Conservation (phyloP, 2,888 invertebrate genomes). For the Calameuta filiformis region DNA sequence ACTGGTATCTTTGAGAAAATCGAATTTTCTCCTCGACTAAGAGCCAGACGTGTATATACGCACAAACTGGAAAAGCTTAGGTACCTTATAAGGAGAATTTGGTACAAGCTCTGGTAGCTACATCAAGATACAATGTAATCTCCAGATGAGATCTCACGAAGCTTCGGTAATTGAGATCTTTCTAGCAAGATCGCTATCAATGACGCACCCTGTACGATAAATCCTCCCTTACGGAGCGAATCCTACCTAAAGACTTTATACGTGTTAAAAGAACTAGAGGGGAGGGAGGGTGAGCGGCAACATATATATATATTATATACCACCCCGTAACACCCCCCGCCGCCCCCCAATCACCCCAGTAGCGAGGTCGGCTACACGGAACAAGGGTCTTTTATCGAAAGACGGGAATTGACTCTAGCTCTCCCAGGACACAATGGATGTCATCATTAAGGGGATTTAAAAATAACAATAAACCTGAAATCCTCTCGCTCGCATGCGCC, state of each 20-base stretch:
- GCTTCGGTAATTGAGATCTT: not conserved
- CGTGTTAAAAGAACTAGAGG: too few relatives aligned
- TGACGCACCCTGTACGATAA: not conserved
- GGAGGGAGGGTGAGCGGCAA: too few relatives aligned
- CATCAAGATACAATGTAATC: not conserved
- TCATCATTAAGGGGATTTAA: constrained; percentile 10
- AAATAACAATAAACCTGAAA: constrained; percentile 5
- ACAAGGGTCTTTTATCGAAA: constrained; percentile 1
- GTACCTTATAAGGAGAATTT: not conserved
- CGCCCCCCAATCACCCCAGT: too few relatives aligned
- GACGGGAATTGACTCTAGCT: constrained; percentile 3
- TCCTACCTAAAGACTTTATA: not conserved
- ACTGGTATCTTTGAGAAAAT: not conserved
- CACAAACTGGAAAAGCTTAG: not conserved
- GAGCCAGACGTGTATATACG: not conserved
- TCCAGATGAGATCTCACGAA: not conserved
- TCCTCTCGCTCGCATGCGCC: not conserved
- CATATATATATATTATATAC: not conserved
- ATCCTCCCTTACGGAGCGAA: not conserved
- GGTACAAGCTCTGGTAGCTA: not conserved
- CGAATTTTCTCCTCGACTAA: not conserved
- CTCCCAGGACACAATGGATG: constrained; percentile 2
- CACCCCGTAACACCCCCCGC: not conserved
- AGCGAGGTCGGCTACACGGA: too few relatives aligned
- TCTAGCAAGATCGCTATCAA: not conserved